phyloP scores from a whole-genome alignment of 2,797 vertebrate species.

The Leucoraja ocellata region DNA sequence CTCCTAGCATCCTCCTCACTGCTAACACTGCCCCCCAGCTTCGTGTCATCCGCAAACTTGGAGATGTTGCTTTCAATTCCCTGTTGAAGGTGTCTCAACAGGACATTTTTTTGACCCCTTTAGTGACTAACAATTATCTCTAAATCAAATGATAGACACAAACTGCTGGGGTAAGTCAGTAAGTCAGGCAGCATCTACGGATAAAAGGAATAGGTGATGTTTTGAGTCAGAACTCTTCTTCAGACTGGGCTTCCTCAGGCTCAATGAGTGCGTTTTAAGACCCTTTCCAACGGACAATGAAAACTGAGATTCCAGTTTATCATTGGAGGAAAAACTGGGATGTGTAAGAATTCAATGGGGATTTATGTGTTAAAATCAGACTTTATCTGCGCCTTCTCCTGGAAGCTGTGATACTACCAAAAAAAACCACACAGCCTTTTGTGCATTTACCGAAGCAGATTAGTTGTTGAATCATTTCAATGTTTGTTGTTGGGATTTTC shows the following conservation, averaged over 20 bases:
- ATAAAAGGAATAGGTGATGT: too few relatives aligned
- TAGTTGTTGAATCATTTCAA: not conserved
- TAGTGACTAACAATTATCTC: not conserved
- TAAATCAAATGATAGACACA: too few relatives aligned
- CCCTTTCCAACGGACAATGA: not conserved
- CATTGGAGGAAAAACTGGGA: not conserved
- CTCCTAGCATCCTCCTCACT: too few relatives aligned
- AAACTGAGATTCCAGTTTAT: not conserved
- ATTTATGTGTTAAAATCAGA: not conserved
- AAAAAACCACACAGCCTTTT: not conserved
- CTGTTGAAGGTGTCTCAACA: not conserved
- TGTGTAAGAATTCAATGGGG: not conserved
- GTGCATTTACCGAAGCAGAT: not conserved
- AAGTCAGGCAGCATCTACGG: too few relatives aligned
- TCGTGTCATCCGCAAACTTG: too few relatives aligned
- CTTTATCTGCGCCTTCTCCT: not conserved
- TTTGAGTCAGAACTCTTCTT: too few relatives aligned
- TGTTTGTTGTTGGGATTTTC: not conserved
- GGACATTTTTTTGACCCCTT: not conserved
- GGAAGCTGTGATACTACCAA: not conserved
- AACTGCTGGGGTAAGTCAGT: too few relatives aligned
- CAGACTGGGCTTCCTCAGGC: too few relatives aligned
- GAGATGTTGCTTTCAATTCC: too few relatives aligned
- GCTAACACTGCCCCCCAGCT: too few relatives aligned
- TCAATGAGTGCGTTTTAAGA: too few relatives aligned